Percentiles rank a stretch among this genome's conserved stretches.
Conservation (phyloP, 2,797 vertebrate species). For the Coendou prehensilis region DNA sequence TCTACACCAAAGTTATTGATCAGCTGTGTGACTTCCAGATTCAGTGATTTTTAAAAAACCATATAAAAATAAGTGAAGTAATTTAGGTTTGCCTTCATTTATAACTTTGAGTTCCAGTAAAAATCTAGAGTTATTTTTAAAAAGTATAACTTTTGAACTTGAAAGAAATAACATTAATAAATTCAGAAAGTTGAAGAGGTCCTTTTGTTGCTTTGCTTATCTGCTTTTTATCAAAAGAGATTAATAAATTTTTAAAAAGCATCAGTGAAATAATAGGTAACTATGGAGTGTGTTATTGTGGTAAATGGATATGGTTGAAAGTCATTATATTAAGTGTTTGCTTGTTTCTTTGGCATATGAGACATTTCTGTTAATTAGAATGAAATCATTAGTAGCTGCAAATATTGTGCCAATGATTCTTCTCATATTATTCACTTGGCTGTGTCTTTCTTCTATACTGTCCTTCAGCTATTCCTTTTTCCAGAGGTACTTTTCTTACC, state of each 20-base stretch:
- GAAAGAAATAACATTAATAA: neutral
- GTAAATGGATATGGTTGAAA: neutral
- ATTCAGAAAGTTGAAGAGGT: neutral
- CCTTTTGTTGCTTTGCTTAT: neutral
- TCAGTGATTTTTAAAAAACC: neutral
- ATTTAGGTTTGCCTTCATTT: neutral
- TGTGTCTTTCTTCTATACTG: neutral
- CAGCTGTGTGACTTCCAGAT: neutral
- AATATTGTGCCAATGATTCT: neutral
- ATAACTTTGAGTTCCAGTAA: neutral
- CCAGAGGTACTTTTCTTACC: neutral
- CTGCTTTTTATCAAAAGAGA: neutral
- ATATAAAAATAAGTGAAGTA: neutral
- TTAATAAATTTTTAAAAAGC: neutral
- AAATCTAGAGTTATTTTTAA: neutral
- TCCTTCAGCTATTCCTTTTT: neutral
- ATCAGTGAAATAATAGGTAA: neutral
- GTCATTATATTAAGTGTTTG: neutral
- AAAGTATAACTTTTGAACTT: neutral
- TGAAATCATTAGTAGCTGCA: neutral
- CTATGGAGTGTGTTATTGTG: neutral
- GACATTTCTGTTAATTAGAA: neutral
- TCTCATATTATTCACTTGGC: neutral
- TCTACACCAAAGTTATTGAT: neutral
- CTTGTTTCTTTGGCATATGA: neutral